Conservation (phyloP, 1,140 invertebrate genomes). For the Lysiphlebus fabarum region DNA sequence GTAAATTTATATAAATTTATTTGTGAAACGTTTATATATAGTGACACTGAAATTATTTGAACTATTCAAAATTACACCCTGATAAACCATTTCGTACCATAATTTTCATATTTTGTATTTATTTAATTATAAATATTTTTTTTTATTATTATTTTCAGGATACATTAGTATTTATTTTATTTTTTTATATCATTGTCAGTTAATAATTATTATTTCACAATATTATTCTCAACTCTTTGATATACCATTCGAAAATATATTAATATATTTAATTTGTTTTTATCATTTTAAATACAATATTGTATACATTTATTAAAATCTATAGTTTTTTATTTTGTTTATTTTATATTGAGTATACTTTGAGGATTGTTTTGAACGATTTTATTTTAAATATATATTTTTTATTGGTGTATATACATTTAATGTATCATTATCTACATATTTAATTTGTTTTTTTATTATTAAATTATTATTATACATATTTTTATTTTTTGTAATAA, state of each 20-base stretch:
- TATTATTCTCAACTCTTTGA: constrained; percentile 5
- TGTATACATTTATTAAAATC: neutral
- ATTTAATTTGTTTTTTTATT: too few species aligned
- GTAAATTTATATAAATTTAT: too few species aligned
- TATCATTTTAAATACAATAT: too few species aligned
- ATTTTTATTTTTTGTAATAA: too few species aligned
- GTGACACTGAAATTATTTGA: neutral
- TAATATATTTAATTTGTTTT: constrained; percentile 15
- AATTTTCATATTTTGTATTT: constrained; percentile 3
- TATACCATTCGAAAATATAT: constrained; percentile 23
- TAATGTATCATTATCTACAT: too few species aligned
- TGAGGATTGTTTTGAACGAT: too few species aligned
- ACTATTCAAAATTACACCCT: constrained; percentile 20
- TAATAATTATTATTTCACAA: too few species aligned
- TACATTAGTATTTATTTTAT: neutral
- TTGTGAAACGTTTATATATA: neutral
- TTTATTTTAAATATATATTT: too few species aligned
- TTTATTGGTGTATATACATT: too few species aligned
- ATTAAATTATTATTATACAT: too few species aligned
- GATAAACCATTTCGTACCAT: constrained; percentile 22
- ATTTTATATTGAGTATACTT: neutral
- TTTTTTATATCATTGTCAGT: constrained; percentile 2
- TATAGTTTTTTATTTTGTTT: constrained; percentile 6
- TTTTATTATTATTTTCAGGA: constrained; percentile 9
- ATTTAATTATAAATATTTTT: constrained; percentile 1